Conservation (phyloP, 2,888 invertebrate genomes). For the Galeruca laticollis region DNA sequence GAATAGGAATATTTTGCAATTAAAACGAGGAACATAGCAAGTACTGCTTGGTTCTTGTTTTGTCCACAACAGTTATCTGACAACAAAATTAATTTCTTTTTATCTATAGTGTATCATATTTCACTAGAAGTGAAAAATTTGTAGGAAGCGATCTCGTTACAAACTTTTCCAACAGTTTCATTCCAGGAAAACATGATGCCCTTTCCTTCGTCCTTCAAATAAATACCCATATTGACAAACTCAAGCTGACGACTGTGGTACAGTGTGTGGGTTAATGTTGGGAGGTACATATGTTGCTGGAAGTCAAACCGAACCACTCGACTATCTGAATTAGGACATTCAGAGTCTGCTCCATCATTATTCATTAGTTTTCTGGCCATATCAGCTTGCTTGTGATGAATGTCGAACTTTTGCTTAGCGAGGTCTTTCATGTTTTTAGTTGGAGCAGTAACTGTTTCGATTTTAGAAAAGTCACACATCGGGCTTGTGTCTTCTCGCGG, state of each 20-base stretch:
- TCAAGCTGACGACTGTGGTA: neutral
- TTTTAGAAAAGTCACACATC: neutral
- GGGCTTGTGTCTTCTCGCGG: neutral
- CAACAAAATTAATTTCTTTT: neutral
- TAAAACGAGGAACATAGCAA: no score
- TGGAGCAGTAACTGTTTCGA: neutral
- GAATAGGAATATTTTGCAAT: no score
- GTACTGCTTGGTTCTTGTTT: no score
- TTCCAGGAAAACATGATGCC: neutral
- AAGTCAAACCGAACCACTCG: neutral
- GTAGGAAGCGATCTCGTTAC: neutral
- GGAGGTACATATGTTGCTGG: conserved; percentile 4
- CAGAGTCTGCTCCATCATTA: neutral
- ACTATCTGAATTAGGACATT: neutral
- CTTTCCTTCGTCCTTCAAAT: neutral
- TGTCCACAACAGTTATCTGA: neutral
- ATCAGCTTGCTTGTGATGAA: neutral
- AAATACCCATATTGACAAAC: neutral
- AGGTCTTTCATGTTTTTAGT: neutral
- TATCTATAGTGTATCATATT: no score
- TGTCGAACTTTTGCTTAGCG: neutral
- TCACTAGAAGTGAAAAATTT: no score
- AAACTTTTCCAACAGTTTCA: neutral
- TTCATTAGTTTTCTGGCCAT: neutral
- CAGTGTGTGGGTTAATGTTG: conserved; percentile 2